A percentile compares a stretch with the other conserved stretches of the same genome.
Conservation (phyloP, 2,888 invertebrate species). For the Drosophila mercatorum region DNA sequence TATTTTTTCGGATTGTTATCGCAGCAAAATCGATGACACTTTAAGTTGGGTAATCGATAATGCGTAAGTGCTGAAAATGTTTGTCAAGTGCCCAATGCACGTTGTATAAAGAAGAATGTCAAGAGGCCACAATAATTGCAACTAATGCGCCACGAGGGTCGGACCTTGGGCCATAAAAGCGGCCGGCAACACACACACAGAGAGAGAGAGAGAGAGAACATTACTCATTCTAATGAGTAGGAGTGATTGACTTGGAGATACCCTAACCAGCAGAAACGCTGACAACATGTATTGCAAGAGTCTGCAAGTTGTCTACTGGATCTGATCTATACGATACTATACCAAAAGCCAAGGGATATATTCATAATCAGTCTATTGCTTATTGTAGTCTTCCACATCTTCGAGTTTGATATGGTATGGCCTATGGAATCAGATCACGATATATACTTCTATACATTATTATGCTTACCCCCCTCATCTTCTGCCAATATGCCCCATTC, state of each 20-base stretch:
- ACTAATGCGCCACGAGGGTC: conserved; percentile 73
- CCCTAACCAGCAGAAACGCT: not conserved
- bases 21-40: conserved; percentile 58
- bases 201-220: too few relatives aligned
- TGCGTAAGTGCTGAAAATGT: conserved; percentile 55
- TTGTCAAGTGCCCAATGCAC: not conserved
- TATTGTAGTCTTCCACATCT: too few relatives aligned
- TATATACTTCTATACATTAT: not conserved
- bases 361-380: too few relatives aligned
- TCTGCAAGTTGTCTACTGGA: not conserved
- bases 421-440: not conserved
- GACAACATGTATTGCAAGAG: too few relatives aligned
- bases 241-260: not conserved
- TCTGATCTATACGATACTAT: not conserved
- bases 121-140: conserved; percentile 79
- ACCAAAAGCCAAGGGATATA: too few relatives aligned
- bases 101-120: conserved; percentile 74
- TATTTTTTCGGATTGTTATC: conserved; percentile 15
- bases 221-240: too few relatives aligned
- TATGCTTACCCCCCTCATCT: not conserved
- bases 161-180: conserved; percentile 69
- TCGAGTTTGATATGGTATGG: too few relatives aligned
- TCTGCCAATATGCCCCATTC: not conserved
- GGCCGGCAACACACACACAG: conserved; percentile 7
- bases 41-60: conserved; percentile 61